A percentile compares a stretch with the other conserved stretches of the same genome.
Conservation (phyloP, 2,113 vertebrate genomes). For the Agapornis roseicollis region DNA sequence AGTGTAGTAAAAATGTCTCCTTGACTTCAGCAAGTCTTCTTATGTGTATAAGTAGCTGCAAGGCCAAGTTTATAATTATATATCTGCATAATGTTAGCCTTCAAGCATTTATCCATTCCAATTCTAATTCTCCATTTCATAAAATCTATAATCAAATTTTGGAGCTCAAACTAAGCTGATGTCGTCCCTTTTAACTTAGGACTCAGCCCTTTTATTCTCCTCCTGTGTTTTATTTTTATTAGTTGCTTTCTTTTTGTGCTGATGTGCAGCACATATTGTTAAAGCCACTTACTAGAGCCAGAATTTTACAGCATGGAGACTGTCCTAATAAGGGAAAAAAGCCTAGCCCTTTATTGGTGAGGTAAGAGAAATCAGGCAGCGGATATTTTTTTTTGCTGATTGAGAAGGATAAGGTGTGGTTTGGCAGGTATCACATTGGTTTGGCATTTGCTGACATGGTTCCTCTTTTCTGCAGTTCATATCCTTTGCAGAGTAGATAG, state of each 20-base stretch:
- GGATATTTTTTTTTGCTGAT: slow-evolving; percentile 70
- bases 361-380: slow-evolving; percentile 65
- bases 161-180: slow-evolving; percentile 32
- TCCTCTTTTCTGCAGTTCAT: slow-evolving; percentile 66
- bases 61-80: slow-evolving; percentile 24
- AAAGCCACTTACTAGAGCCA: slow-evolving; percentile 42
- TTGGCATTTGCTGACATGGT: slow-evolving; percentile 68
- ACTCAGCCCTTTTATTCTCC: slow-evolving; percentile 56
- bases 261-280: slow-evolving; percentile 70
- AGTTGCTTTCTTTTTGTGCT: slow-evolving; percentile 57
- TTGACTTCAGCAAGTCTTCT: not conserved
- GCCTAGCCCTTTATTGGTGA: slow-evolving; percentile 42
- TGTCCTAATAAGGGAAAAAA: slow-evolving; percentile 80
- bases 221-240: slow-evolving; percentile 38
- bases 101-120: not conserved
- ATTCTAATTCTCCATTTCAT: slow-evolving; percentile 3
- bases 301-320: slow-evolving; percentile 31
- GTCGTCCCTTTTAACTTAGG: slow-evolving; percentile 52
- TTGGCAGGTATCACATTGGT: slow-evolving; percentile 72
- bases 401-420: slow-evolving; percentile 77
- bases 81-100: slow-evolving; percentile 12
- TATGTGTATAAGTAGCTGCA: not conserved
- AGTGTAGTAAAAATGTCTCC: not conserved
- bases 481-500: slow-evolving; percentile 36
- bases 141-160: slow-evolving; percentile 61